Evolutionary conservation across 2,888 invertebrate species (phyloP).

Genomic region (Tenodera sinensis): DNA sequence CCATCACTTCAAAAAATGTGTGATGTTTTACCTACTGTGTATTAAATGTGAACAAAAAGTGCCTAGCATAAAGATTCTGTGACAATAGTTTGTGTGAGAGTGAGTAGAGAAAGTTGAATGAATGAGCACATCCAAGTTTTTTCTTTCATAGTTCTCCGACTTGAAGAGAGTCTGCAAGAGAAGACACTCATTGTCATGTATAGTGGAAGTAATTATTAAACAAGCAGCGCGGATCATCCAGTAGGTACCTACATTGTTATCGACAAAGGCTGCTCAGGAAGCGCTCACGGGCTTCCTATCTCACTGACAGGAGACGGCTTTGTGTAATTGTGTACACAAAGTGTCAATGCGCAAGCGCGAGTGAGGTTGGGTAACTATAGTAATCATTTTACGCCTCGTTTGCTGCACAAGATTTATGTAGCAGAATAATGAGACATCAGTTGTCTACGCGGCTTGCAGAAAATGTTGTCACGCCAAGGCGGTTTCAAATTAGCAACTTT

Average conservation of each 20-base stretch:
- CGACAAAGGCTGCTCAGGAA: background rate
- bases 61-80: no score
- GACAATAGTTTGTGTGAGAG: no score
- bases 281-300: background rate
- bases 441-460: background rate
- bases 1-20: no score
- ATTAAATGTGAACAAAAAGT: no score
- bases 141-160: no score
- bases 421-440: slow-evolving; percentile 7
- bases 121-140: no score
- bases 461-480: background rate
- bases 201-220: no score
- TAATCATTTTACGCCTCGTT: slow-evolving; percentile 7
- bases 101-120: no score
- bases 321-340: background rate
- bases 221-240: background rate
- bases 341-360: background rate
- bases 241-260: background rate
- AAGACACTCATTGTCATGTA: no score
- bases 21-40: no score
- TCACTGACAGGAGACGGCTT: background rate
- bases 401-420: slow-evolving; percentile 3
- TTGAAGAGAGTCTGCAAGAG: no score
- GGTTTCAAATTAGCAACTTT: background rate
- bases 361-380: background rate